Base-by-base conservation (phyloP, 2,888 invertebrate genomes). In the Cephonodes hylas region DNA sequence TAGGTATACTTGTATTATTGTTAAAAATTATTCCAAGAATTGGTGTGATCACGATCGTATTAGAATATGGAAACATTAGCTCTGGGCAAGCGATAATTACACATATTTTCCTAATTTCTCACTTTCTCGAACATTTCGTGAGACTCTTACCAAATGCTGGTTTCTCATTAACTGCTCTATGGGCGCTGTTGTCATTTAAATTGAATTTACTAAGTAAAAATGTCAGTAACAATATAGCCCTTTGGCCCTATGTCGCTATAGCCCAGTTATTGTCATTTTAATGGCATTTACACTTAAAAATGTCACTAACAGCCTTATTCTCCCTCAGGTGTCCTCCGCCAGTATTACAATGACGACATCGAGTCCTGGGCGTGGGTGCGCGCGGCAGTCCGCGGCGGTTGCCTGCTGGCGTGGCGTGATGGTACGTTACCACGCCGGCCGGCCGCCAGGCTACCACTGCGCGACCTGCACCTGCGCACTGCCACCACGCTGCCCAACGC, bases 391-490 rank as follows among this genome's bases (percentile, higher is more conserved):
- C 84, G 86, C 13, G 75, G 84, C 61, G 91, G 90, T 15, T 88
- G 91, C 71, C 79, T 93, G 68, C 85, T 88, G 61, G 92, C 86
- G 38, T 91, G 92, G 88, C 84, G 91, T n/a, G 91, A 92, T 60
- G 92, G 91, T 61, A 91, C 93, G 56, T 77, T 92, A 73, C 93
- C 93, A 18, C 79, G 92, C 15, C 73, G 91, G 34, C 83, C 88
- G 4, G 86, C 90, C 20, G 89, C 91, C 23, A 72, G 89, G 27
- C 81, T 90, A 63, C 91, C 89, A 1, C 83, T 91, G 68, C 83
- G 89, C 1, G 88, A 87, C 68, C 76, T 91, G 67, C 89, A 89
- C 68, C 81, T 89, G 63, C 86, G 87, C 7, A 82, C 88, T n/a
- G 86, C 89, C 20, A 73, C 81, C 2, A 66, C 71, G 62, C 76